These are phyloP conservation scores for Chaetodon trifascialis DNA, from an alignment of 2,113 vertebrate species.

Conservation along the genomic window DNA sequence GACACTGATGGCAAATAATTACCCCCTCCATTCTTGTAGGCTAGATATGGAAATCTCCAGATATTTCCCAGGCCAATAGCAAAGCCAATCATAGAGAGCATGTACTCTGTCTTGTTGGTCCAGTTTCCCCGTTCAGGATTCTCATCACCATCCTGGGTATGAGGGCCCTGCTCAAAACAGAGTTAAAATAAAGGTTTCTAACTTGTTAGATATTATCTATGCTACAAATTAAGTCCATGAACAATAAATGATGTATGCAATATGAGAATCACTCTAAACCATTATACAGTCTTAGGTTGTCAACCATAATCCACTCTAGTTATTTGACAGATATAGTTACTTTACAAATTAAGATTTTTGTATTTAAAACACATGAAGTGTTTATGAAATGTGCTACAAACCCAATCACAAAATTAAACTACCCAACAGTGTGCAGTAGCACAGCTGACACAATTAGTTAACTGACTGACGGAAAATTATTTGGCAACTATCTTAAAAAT, in stretches of 20 bases:
- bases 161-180: conserved; percentile 26
- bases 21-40: conserved; percentile 93
- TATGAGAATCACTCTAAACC: neutral
- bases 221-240: neutral
- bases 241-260: neutral
- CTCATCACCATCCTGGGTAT: conserved; percentile 60
- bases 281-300: no score
- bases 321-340: no score
- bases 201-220: neutral
- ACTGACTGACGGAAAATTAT: no score
- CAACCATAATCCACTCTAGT: no score
- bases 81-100: conserved; percentile 92
- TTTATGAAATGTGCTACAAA: no score
- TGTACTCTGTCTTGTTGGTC: conserved; percentile 89
- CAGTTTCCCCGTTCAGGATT: conserved; percentile 89
- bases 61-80: conserved; percentile 93
- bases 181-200: neutral
- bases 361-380: no score
- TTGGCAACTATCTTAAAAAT: no score
- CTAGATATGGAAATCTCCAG: conserved; percentile 92
- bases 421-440: no score
- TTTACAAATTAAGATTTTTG: no score
- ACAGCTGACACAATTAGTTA: no score
- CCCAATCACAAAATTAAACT: no score
- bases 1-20: neutral